These are phyloP conservation scores for Listronotus oregonensis DNA, from an alignment of 1,140 invertebrate genomes.

Conservation along the genomic window DNA sequence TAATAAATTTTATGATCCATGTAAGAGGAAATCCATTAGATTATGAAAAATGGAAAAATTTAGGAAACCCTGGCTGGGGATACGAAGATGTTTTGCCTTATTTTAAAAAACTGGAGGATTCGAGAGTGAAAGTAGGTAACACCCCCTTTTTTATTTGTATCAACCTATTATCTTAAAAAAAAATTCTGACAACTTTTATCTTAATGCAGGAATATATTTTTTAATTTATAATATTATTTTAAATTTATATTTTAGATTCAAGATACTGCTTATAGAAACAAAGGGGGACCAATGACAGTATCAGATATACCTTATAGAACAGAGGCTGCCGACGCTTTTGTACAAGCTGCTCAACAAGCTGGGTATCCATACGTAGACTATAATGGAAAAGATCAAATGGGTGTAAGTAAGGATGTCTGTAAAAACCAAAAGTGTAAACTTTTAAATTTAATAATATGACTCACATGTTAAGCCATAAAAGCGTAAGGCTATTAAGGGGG, in stretches of 20 bases:
- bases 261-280: slow-evolving; percentile 60
- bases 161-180: no score
- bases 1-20: slow-evolving; percentile 91
- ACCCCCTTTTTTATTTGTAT: no score
- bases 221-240: no score
- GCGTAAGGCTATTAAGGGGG: no score
- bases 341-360: slow-evolving; percentile 75
- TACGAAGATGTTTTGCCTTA: slow-evolving; percentile 81
- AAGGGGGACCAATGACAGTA: slow-evolving; percentile 45
- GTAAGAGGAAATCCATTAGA: no score
- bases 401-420: slow-evolving; percentile 59
- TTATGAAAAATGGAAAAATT: no score
- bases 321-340: slow-evolving; percentile 65
- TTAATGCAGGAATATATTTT: neutral
- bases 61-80: no score
- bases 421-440: no score
- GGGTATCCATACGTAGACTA: slow-evolving; percentile 76
- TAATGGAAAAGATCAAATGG: slow-evolving; percentile 86
- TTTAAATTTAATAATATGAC: no score
- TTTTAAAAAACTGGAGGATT: slow-evolving; percentile 80
- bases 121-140: slow-evolving; percentile 48
- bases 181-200: no score
- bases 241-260: slow-evolving; percentile 31
- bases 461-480: no score
- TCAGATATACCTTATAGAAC: slow-evolving; percentile 63